Evolutionary conservation across 2,888 invertebrate species (phyloP).

Genomic region (Entomobrya proxima): DNA sequence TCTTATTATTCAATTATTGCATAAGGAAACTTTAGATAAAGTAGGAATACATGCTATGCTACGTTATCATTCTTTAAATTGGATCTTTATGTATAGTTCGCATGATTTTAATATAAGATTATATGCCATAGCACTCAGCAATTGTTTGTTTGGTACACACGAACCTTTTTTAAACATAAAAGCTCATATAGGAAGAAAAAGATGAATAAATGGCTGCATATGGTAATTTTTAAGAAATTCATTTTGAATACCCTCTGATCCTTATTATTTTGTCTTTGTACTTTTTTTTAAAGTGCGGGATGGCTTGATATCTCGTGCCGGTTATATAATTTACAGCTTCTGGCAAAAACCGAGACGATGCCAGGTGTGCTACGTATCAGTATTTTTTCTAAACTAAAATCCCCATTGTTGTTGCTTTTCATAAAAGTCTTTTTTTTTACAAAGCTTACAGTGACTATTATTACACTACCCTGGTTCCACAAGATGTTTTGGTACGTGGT

Average conservation of each 20-base stretch:
- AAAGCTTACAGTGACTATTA: background rate
- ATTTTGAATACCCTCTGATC: background rate
- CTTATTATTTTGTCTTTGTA: background rate
- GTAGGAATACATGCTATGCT: background rate
- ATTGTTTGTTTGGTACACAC: background rate
- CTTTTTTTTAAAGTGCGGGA: background rate
- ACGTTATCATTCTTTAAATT: too few relatives aligned
- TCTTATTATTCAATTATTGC: slow-evolving; percentile 6
- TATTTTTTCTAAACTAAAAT: background rate
- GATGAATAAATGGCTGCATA: background rate
- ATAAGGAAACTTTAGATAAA: slow-evolving; percentile 21
- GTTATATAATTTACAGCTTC: slow-evolving; percentile 34
- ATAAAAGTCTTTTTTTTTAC: background rate
- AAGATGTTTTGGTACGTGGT: slow-evolving; percentile 27
- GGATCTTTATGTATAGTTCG: background rate
- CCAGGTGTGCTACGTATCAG: slow-evolving; percentile 9
- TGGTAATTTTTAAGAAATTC: slow-evolving; percentile 11
- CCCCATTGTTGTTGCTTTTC: background rate
- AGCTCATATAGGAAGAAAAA: background rate
- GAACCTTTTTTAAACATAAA: background rate
- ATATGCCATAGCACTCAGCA: background rate
- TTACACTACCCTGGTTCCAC: background rate
- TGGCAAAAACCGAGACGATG: background rate
- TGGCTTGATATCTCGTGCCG: slow-evolving; percentile 20
- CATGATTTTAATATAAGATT: slow-evolving; percentile 18